phyloP scores from a whole-genome alignment of 2,113 vertebrate genomes.

The Silurus asotus region DNA sequence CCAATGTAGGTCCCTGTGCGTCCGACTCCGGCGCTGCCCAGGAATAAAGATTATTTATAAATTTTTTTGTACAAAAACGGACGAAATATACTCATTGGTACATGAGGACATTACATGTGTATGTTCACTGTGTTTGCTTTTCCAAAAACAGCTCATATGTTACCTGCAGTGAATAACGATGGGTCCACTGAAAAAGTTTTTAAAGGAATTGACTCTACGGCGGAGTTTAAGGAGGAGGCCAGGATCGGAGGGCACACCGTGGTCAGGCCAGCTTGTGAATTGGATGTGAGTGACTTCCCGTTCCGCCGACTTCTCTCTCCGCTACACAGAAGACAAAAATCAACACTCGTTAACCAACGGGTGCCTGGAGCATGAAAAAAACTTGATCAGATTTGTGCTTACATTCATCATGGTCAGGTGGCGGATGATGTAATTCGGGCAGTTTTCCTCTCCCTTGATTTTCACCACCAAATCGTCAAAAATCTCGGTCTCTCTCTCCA shows the following conservation, averaged over 20 bases:
- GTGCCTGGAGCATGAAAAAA: not conserved
- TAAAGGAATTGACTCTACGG: constrained; percentile 88
- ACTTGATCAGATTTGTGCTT: constrained; percentile 58
- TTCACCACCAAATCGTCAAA: constrained; percentile 86
- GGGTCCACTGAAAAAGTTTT: constrained; percentile 93
- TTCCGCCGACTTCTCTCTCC: constrained; percentile 80
- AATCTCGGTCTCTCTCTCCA: constrained; percentile 72
- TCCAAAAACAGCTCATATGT: not conserved
- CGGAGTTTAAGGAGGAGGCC: constrained; percentile 91
- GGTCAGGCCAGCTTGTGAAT: constrained; percentile 96
- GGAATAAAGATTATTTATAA: not conserved
- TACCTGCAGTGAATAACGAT: constrained; percentile 96
- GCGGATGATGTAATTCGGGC: constrained; percentile 89
- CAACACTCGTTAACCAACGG: not conserved
- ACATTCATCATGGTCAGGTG: constrained; percentile 83
- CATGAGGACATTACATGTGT: too few species aligned
- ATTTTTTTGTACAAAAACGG: too few species aligned
- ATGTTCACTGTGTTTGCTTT: too few species aligned
- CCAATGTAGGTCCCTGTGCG: constrained; percentile 93
- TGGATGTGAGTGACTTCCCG: constrained; percentile 94
- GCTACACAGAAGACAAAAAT: constrained; percentile 63
- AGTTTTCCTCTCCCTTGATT: constrained; percentile 77
- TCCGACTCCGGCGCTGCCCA: constrained; percentile 87
- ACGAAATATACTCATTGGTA: too few species aligned
- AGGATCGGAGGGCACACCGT: constrained; percentile 89